phyloP scores from a whole-genome alignment of 1,140 invertebrate genomes.

The Rhyzopertha dominica region DNA sequence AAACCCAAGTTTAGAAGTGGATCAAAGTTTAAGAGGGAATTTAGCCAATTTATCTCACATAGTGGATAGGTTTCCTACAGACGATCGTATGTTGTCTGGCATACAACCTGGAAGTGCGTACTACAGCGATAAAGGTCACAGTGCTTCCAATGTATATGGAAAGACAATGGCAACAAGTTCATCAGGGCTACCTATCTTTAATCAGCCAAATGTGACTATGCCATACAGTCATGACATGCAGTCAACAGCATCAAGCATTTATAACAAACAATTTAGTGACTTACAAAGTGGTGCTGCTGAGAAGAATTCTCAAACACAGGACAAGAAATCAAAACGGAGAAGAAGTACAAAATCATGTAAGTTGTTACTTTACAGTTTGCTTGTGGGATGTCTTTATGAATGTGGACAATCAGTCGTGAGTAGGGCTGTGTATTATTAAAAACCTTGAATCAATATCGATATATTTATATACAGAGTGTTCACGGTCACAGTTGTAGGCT shows the following conservation, averaged over 20 bases:
- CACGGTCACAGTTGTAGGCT: too few relatives aligned
- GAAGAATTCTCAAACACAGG: constrained; percentile 17
- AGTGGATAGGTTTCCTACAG: constrained; percentile 53
- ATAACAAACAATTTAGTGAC: constrained; percentile 28
- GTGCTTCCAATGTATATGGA: constrained; percentile 51
- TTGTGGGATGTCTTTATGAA: too few relatives aligned
- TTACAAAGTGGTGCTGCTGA: constrained; percentile 21
- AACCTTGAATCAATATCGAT: too few relatives aligned
- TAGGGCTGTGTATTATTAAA: too few relatives aligned
- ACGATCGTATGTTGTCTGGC: constrained; percentile 50
- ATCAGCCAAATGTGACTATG: constrained; percentile 35
- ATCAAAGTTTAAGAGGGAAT: constrained; percentile 46
- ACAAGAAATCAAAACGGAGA: constrained; percentile 40
- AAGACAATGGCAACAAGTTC: constrained; percentile 47
- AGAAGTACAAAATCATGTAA: constrained; percentile 41
- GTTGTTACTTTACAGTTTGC: too few relatives aligned
- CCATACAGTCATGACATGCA: constrained; percentile 26
- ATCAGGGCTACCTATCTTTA: constrained; percentile 36
- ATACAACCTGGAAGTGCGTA: constrained; percentile 41
- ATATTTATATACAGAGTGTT: too few relatives aligned
- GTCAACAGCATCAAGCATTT: constrained; percentile 21
- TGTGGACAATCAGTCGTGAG: too few relatives aligned
- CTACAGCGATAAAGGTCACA: constrained; percentile 48
- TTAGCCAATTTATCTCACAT: constrained; percentile 56
- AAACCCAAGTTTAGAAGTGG: constrained; percentile 34